Base-by-base conservation (phyloP, 1,140 invertebrate genomes). In the Thalassaphorura encarpata region DNA sequence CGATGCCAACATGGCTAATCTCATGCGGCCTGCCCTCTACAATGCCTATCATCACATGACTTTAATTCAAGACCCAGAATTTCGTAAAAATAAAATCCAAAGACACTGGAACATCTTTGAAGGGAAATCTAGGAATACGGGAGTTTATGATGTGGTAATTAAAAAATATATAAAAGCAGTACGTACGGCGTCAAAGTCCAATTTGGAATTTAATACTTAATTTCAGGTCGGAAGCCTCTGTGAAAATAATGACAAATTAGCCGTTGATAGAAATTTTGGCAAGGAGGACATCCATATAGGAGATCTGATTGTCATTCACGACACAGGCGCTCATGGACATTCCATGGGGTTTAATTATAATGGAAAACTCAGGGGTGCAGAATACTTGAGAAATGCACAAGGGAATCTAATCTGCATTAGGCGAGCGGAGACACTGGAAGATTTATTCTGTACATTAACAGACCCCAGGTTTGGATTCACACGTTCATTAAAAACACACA, bases 181-280 rank as follows among this genome's bases (percentile, higher is more conserved):
- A 11, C 11, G 33, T 36, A 11, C 33, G 33, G 33, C 33, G 33
- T 11, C 33, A 5, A 19, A 40, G 29, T 11, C 33, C 6, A 43
- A 51, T 18, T 27, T 18, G n/a, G 15, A 23, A 16, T 26, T 49
- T 26, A 26, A 11, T 28, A 13, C 47, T 11, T 13, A 28, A 16
- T 11, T 49, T 26, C 27, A 51, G 49, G 28, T 51, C 23, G 49
- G 49, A 33, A 51, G 49, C 33, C 33, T 51, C 3, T 51, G 49
- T 23, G 49, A 51, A 39, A 51, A 51, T 29, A 51, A 51, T 19
- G 49, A 51, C 33, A 51, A 51, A 21, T 26, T 51, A 18, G 49
- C 49, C 3, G 33, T 21, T 19, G 49, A 51, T 36, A 4, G 49
- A 26, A 4, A 36, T 21, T 11, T 51, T 6, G 29, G 29, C 16